phyloP scores from a whole-genome alignment of 2,797 vertebrate species.

The Cheirogaleus major region DNA sequence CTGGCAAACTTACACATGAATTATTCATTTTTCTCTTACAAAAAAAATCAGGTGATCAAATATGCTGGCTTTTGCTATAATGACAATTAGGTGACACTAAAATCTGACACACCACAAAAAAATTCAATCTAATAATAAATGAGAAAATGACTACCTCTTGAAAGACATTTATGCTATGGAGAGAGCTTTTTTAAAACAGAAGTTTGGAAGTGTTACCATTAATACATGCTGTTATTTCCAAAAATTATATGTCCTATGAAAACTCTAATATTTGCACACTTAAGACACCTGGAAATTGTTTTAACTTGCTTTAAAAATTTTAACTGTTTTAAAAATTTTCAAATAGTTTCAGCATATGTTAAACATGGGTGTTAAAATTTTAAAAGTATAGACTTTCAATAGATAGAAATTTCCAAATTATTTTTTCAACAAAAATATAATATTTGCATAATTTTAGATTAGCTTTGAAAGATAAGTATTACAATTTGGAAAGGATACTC shows the following conservation, averaged over 20 bases:
- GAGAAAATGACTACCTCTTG: background rate
- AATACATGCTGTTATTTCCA: background rate
- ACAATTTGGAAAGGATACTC: background rate
- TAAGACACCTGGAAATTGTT: background rate
- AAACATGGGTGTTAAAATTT: background rate
- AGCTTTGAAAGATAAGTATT: background rate
- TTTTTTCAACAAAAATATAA: conserved; percentile 10
- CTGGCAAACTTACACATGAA: background rate
- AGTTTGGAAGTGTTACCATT: background rate
- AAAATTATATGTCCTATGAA: background rate
- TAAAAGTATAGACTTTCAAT: background rate
- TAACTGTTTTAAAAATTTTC: background rate
- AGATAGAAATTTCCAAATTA: background rate
- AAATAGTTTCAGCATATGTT: background rate
- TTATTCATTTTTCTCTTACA: background rate
- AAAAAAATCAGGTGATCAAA: background rate
- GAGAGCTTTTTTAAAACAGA: background rate
- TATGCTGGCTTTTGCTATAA: background rate
- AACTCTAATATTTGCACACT: background rate
- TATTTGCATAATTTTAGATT: background rate
- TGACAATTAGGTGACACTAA: background rate
- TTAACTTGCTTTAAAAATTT: background rate
- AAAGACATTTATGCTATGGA: background rate
- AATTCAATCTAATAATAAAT: background rate
- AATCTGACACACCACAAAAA: background rate